These are phyloP conservation scores for Cephalopterus ornatus DNA, from an alignment of 2,113 vertebrate species.

Conservation along the genomic window DNA sequence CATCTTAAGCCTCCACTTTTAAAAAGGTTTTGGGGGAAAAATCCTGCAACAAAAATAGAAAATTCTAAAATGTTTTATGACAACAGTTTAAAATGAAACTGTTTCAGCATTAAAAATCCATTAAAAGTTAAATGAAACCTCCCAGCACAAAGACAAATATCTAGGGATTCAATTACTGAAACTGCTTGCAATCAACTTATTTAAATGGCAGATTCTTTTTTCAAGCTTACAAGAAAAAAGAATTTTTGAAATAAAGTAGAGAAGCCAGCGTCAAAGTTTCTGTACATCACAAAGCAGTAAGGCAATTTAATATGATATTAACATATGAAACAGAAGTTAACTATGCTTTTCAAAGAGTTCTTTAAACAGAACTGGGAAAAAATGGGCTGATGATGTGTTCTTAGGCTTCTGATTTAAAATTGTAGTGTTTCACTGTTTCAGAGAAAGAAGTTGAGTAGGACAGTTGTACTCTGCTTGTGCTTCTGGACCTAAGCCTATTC, in stretches of 20 bases:
- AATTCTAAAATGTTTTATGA: conserved; percentile 41
- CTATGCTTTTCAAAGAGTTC: neutral
- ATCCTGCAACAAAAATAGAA: neutral
- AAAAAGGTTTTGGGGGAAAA: neutral
- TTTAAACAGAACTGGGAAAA: neutral
- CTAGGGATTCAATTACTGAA: conserved; percentile 62
- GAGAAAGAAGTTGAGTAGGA: neutral
- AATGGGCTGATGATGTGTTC: neutral
- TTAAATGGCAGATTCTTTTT: conserved; percentile 20
- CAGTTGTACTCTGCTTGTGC: neutral
- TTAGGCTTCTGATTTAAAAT: neutral
- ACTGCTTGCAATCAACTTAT: conserved; percentile 31
- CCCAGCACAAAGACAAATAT: conserved; percentile 40
- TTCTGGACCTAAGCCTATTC: neutral
- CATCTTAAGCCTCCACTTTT: neutral
- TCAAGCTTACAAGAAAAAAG: neutral
- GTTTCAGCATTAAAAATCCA: conserved; percentile 55
- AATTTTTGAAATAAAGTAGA: conserved; percentile 17
- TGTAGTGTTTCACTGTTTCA: neutral
- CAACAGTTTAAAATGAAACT: conserved; percentile 47
- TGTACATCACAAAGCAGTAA: conserved; percentile 30
- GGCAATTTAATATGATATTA: conserved; percentile 31
- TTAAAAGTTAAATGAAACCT: conserved; percentile 51
- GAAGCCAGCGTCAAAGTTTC: neutral
- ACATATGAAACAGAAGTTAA: conserved; percentile 46